Evolutionary conservation across 1,140 invertebrate genomes (phyloP), one percentile per base, ranked within the genome.

Genomic region (Portunus trituberculatus): DNA sequence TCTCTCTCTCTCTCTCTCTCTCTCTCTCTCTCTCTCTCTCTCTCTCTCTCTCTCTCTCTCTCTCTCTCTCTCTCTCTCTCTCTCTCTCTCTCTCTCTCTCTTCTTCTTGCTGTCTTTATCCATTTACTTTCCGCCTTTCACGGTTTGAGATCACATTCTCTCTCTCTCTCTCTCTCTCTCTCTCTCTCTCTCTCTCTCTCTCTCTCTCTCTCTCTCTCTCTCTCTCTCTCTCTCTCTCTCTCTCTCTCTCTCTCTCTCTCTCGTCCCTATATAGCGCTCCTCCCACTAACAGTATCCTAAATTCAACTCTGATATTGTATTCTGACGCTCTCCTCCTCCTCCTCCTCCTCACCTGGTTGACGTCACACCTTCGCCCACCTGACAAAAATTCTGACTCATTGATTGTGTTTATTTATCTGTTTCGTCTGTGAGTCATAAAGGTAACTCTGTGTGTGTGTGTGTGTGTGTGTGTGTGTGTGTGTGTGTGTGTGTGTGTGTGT

Each of bases 171-270:
- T 25, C 12, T 29, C 14, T 91, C 16, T 46, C 48, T 91, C 29
- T 4, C 25, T 25, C 29, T 20, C 29, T 32, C 25, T 32, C 59
- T 46, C 59, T 14, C 25, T 28, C 7, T 91, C 28, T 48, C 16
- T 52, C 52, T 14, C 25, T 28, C 45, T 28, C 45, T 45, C 25
- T 14, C 20, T 59, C 48, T 28, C 14, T 16, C 46, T 88, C 87
- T n/a, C n/a, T 39, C 87, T 88, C 87, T n/a, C n/a, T 39, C 87
- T 14, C 29, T 88, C 87, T 88, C n/a, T n/a, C 87, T 39, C 10
- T 88, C 31, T 88, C 32, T 39, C 87, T 88, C 31, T 39, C 87
- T 88, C 32, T 39, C 87, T 39, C 28, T 20, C 87, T 88, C 32
- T 14, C 1, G 25, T 39, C 39, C 39, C 39, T 39, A 39, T 6